These are phyloP conservation scores for Leucophenga maculata DNA, from an alignment of 2,888 invertebrate species.

Conservation along the genomic window DNA sequence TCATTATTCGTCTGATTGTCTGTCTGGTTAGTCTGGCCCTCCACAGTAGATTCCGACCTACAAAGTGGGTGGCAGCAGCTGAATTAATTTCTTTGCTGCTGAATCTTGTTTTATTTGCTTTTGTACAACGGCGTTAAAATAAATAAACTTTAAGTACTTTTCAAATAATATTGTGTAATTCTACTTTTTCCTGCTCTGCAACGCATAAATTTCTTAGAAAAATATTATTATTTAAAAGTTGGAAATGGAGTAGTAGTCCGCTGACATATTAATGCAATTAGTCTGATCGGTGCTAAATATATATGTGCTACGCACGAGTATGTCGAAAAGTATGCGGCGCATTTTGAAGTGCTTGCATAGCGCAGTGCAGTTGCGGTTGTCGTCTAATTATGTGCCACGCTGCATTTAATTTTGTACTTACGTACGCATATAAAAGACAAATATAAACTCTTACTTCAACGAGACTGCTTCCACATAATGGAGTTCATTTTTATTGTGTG, in stretches of 20 bases:
- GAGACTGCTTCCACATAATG: neutral
- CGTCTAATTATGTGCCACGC: conserved; percentile 25
- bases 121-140: conserved; percentile 58
- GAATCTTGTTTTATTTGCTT: conserved; percentile 52
- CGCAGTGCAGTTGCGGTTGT: conserved; percentile 14
- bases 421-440: neutral
- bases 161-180: conserved; percentile 61
- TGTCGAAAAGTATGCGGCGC: neutral
- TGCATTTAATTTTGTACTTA: conserved; percentile 20
- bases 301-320: no score
- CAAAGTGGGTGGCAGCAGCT: conserved; percentile 64
- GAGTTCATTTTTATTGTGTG: neutral
- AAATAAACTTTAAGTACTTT: conserved; percentile 66
- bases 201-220: conserved; percentile 18
- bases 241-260: conserved; percentile 36
- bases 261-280: conserved; percentile 66
- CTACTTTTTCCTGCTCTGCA: conserved; percentile 44
- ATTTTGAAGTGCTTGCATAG: neutral
- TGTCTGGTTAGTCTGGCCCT: no score
- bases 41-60: conserved; percentile 9
- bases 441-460: no score
- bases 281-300: conserved; percentile 60
- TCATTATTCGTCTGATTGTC: no score
- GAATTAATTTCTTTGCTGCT: conserved; percentile 56
- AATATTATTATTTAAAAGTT: no score